Evolutionary conservation across 2,888 invertebrate genomes (phyloP).

Genomic region (Chaitophorus viminalis): DNA sequence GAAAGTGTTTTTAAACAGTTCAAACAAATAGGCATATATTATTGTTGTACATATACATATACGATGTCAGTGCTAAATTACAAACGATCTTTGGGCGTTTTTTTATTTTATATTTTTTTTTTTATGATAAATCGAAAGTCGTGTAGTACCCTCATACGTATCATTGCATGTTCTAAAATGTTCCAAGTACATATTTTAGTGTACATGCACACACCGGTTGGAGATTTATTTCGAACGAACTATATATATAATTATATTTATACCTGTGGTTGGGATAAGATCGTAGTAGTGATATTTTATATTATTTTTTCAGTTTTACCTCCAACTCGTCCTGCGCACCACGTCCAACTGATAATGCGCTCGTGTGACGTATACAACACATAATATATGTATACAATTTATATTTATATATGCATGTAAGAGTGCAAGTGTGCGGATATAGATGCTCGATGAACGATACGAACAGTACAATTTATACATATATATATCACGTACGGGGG

Average conservation of each 20-base stretch:
- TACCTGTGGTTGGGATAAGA: too few species aligned
- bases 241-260: neutral
- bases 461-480: neutral
- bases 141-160: neutral
- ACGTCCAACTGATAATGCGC: too few species aligned
- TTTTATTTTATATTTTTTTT: neutral
- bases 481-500: neutral
- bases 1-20: slow-evolving; percentile 9
- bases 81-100: neutral
- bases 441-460: neutral
- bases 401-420: too few species aligned
- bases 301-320: neutral
- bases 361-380: too few species aligned
- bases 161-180: neutral
- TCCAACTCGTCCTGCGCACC: neutral
- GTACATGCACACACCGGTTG: neutral
- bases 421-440: too few species aligned
- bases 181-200: neutral
- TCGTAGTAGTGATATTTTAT: neutral
- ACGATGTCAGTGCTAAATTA: neutral
- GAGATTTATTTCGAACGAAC: slow-evolving; percentile 4
- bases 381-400: too few species aligned
- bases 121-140: slow-evolving; percentile 30
- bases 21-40: slow-evolving; percentile 9
- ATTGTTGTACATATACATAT: too few species aligned